phyloP scores from a whole-genome alignment of 1,140 invertebrate species.

The Eupristina koningsbergeri region DNA sequence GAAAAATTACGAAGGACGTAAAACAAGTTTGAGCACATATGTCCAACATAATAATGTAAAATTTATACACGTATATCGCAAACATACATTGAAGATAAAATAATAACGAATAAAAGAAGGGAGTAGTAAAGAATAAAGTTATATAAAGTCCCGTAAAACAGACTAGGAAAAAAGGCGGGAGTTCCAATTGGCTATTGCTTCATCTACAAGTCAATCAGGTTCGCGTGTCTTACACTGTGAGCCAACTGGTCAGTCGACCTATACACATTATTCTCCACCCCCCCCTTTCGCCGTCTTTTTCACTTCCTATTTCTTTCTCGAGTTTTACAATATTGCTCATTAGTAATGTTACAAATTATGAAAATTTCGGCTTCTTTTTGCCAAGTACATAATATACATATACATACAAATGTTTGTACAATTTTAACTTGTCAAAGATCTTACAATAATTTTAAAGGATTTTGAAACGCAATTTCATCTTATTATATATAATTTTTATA shows the following conservation, averaged over 20 bases:
- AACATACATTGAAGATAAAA: neutral
- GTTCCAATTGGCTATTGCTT: slow-evolving; percentile 70
- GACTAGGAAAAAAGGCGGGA: slow-evolving; percentile 34
- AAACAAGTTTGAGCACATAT: neutral
- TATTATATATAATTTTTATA: no score
- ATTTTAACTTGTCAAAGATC: no score
- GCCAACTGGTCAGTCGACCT: slow-evolving; percentile 12
- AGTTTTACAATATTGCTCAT: slow-evolving; percentile 52
- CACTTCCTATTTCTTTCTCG: neutral
- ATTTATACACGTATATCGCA: neutral
- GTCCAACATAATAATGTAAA: neutral
- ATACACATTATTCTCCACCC: neutral
- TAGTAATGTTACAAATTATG: slow-evolving; percentile 57
- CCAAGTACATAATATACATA: no score
- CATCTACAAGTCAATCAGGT: slow-evolving; percentile 74
- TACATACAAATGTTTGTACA: neutral
- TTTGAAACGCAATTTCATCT: no score
- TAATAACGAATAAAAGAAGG: neutral
- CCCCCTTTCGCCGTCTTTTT: neutral
- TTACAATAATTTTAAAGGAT: neutral
- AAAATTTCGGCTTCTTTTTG: slow-evolving; percentile 52
- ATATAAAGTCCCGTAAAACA: slow-evolving; percentile 39
- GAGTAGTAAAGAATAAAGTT: slow-evolving; percentile 26
- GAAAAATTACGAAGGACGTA: neutral
- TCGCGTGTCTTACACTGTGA: slow-evolving; percentile 69